These are phyloP conservation scores for human (Homo sapiens) DNA, from an alignment of 2,113 vertebrate genomes.

Conservation along the genomic window GRCh38 chr5:113547001-113547500, in stretches of 20 bases:
- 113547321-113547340: background rate
- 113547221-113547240: background rate
- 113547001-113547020: background rate
- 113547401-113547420: background rate
- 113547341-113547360: constrained; percentile 17
- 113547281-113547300: constrained; percentile 17
- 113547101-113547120: background rate
- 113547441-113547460: background rate
- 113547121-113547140: background rate
- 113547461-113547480: no score
- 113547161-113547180: background rate
- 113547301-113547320: background rate
- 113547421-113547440: background rate
- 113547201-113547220: background rate
- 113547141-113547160: background rate
- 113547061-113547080: background rate
- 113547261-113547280: background rate
- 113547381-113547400: background rate
- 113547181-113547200: background rate
- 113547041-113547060: background rate
- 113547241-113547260: background rate
- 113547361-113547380: background rate
- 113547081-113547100: background rate
- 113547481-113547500: background rate
- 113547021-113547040: background rate